phyloP scores from a whole-genome alignment of 2,797 vertebrate genomes.

The Eulemur albifrons region DNA sequence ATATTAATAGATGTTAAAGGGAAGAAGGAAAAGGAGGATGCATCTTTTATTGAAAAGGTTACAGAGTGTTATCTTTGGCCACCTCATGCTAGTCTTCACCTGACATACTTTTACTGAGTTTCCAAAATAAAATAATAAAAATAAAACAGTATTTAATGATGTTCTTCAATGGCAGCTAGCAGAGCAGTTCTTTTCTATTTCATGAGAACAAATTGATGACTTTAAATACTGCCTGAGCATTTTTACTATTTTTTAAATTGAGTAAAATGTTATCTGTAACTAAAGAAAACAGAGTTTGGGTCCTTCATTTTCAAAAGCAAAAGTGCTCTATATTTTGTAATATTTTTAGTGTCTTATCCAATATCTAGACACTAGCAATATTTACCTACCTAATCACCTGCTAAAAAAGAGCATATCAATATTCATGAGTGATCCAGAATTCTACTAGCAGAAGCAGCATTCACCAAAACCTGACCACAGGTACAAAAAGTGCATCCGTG shows the following conservation, averaged over 20 bases:
- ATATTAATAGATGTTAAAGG: not conserved
- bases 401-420: constrained; percentile 77
- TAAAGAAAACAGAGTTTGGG: not conserved
- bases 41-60: constrained; percentile 44
- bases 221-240: not conserved
- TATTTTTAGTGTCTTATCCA: constrained; percentile 54
- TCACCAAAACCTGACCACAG: constrained; percentile 50
- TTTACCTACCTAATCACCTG: constrained; percentile 76
- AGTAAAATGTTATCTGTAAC: not conserved
- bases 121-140: constrained; percentile 34
- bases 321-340: constrained; percentile 6
- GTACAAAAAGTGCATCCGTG: not conserved
- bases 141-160: constrained; percentile 1
- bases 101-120: not conserved
- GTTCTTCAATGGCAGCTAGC: not conserved
- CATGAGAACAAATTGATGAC: not conserved
- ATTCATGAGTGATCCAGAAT: constrained; percentile 73
- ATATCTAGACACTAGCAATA: constrained; percentile 63
- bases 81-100: not conserved
- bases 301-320: constrained; percentile 9
- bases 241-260: constrained; percentile 27
- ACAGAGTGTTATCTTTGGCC: not conserved
- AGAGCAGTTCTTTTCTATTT: not conserved
- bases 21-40: not conserved
- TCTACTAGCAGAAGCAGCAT: constrained; percentile 66